These are phyloP conservation scores for Leucoraja erinaceus DNA, from an alignment of 2,113 vertebrate genomes.

Conservation along the genomic window DNA sequence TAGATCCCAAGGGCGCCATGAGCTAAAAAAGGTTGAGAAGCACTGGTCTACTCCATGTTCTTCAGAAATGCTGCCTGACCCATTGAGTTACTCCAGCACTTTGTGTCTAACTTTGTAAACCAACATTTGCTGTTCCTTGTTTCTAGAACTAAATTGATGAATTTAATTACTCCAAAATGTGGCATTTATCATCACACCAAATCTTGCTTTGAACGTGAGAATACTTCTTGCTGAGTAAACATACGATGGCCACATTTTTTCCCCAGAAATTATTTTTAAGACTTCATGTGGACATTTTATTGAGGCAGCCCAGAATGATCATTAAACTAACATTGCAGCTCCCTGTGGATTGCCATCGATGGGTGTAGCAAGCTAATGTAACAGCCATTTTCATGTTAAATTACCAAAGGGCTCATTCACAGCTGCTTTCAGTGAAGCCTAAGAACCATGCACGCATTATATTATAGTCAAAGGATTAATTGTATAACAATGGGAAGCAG, in stretches of 20 bases:
- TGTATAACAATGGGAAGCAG: neutral
- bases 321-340: neutral
- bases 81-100: no score
- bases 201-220: neutral
- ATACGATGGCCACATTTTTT: neutral
- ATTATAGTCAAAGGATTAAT: slow-evolving; percentile 19
- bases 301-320: neutral
- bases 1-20: no score
- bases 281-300: neutral
- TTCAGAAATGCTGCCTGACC: no score
- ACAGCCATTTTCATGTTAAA: neutral
- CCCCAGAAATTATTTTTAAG: neutral
- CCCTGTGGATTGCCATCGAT: neutral
- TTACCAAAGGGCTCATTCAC: neutral
- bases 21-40: no score
- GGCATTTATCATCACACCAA: neutral
- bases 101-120: no score
- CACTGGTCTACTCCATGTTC: no score
- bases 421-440: neutral
- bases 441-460: neutral
- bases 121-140: no score
- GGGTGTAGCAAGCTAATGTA: neutral
- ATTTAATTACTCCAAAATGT: neutral
- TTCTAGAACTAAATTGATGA: neutral
- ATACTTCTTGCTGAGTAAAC: neutral